Percentiles rank a stretch among this genome's conserved stretches.
These are phyloP conservation scores for Mythimna vitellina DNA, from an alignment of 2,888 invertebrate genomes.

Conservation along the genomic window DNA sequence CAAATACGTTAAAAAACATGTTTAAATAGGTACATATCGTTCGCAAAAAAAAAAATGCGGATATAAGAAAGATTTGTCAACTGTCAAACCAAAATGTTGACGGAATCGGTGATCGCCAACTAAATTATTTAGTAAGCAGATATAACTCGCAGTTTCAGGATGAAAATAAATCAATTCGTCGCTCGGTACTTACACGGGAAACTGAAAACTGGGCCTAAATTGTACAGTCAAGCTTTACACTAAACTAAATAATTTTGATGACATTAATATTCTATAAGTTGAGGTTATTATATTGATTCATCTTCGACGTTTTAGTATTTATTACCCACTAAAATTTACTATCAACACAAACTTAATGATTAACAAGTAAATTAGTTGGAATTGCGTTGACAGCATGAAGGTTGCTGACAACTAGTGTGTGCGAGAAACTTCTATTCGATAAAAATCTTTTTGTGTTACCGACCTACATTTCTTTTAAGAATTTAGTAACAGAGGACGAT, in stretches of 20 bases:
- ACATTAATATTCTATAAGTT: slow-evolving; percentile 25
- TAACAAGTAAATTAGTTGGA: slow-evolving; percentile 25
- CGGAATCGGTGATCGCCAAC: not conserved
- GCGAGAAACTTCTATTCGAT: not conserved
- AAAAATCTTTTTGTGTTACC: not conserved
- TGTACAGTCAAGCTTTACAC: not conserved
- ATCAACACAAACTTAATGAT: slow-evolving; percentile 23
- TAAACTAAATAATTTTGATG: slow-evolving; percentile 16
- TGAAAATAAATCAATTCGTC: not conserved
- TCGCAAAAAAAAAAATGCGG: not conserved
- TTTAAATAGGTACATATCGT: not conserved
- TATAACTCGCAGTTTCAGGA: not conserved
- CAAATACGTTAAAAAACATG: not conserved
- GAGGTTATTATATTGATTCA: slow-evolving; percentile 28
- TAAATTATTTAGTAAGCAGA: no score
- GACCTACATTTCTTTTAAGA: not conserved
- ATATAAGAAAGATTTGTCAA: not conserved
- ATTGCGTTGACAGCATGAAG: slow-evolving; percentile 37
- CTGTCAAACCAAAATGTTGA: not conserved
- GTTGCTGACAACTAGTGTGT: slow-evolving; percentile 2
- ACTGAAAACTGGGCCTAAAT: not conserved
- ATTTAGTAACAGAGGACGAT: not conserved
- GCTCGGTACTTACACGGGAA: no score
- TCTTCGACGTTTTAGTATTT: slow-evolving; percentile 41
- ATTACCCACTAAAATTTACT: slow-evolving; percentile 33